Conservation (phyloP, 2,113 vertebrate genomes). For the Hippocampus abdominalis region DNA sequence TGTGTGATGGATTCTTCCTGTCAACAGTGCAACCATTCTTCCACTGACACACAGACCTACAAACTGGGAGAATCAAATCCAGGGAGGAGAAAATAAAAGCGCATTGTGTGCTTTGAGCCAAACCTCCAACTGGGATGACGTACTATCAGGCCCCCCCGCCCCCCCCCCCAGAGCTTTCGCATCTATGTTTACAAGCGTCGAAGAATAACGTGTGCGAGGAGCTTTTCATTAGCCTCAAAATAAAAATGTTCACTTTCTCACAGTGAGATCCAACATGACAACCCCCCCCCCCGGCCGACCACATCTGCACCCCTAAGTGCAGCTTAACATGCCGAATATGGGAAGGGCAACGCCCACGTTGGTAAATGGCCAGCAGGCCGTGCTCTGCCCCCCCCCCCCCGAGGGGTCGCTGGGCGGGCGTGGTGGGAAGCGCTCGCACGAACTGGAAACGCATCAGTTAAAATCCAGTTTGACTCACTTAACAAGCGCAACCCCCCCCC, state of each 20-base stretch:
- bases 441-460: constrained; percentile 34
- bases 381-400: constrained; percentile 5
- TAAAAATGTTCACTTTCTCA: neutral
- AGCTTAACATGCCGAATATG: constrained; percentile 7
- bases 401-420: constrained; percentile 33
- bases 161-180: neutral
- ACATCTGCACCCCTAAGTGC: constrained; percentile 3
- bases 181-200: constrained; percentile 10
- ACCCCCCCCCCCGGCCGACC: neutral
- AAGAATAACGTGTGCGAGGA: neutral
- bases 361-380: neutral
- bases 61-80: constrained; percentile 51
- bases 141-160: constrained; percentile 20
- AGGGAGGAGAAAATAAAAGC: constrained; percentile 40
- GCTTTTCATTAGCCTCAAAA: neutral
- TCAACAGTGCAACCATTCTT: constrained; percentile 59
- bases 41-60: constrained; percentile 70
- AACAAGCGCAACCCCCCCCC: neutral
- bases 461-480: constrained; percentile 25
- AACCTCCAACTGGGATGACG: constrained; percentile 60
- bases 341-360: neutral
- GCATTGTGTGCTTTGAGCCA: constrained; percentile 60
- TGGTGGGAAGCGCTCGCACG: constrained; percentile 17
- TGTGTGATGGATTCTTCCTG: constrained; percentile 30
- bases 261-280: neutral